Evolutionary conservation across 1,140 invertebrate genomes (phyloP).

Genomic region (Panagrolaimus sp.): DNA sequence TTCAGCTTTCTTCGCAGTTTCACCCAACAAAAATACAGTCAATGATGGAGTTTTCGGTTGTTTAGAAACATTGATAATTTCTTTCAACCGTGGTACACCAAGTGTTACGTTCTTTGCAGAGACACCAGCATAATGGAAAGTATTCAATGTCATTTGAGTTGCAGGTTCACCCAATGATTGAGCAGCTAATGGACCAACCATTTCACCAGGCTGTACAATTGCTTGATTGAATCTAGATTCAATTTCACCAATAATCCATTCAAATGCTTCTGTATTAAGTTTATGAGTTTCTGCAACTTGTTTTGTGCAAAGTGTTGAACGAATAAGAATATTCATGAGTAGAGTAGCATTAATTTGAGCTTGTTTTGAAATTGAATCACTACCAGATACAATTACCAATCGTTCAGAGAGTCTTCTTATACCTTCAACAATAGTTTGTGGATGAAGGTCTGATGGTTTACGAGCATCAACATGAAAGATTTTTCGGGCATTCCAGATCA

Average conservation of each 20-base stretch:
- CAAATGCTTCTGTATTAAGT: slow-evolving; percentile 88
- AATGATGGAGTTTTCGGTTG: slow-evolving; percentile 96
- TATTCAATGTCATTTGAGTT: slow-evolving; percentile 99
- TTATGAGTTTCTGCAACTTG: slow-evolving; percentile 91
- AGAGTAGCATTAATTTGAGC: slow-evolving; percentile 97
- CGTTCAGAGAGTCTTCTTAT: slow-evolving; percentile 19
- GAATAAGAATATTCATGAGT: slow-evolving; percentile 87
- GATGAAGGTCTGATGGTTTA: slow-evolving; percentile 84
- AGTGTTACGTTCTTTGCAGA: slow-evolving; percentile 99
- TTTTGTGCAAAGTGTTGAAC: slow-evolving; percentile 88
- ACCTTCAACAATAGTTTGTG: slow-evolving; percentile 80
- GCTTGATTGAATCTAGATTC: slow-evolving; percentile 96
- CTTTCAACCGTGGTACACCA: slow-evolving; percentile 81
- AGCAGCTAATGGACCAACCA: slow-evolving; percentile 96
- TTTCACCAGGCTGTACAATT: slow-evolving; percentile 80
- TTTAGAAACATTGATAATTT: slow-evolving; percentile 99
- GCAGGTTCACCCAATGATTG: slow-evolving; percentile 97
- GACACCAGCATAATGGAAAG: slow-evolving; percentile 98
- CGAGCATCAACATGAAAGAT: slow-evolving; percentile 96
- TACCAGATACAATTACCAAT: slow-evolving; percentile 64
- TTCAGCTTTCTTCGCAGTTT: slow-evolving; percentile 73
- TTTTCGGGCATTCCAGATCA: slow-evolving; percentile 99
- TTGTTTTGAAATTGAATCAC: slow-evolving; percentile 85
- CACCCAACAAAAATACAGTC: slow-evolving; percentile 81
- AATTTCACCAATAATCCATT: slow-evolving; percentile 98